These are phyloP conservation scores for Clarias laeviceps DNA, from an alignment of 2,797 vertebrate genomes.

Conservation along the genomic window DNA sequence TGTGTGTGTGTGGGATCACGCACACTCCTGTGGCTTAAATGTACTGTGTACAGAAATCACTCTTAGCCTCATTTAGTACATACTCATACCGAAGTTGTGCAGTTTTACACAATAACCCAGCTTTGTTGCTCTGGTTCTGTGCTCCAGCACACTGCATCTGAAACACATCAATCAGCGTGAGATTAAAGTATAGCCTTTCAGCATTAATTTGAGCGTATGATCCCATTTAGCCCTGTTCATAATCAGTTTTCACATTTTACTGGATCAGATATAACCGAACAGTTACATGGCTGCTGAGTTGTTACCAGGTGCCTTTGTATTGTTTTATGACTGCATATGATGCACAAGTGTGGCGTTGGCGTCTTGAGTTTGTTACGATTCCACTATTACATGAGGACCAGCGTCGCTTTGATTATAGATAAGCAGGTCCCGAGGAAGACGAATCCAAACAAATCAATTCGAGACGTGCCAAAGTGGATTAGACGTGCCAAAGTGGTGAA, in stretches of 20 bases:
- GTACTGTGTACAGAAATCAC: neutral
- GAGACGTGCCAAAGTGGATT: neutral
- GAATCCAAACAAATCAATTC: constrained; percentile 13
- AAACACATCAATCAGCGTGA: neutral
- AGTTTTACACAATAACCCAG: neutral
- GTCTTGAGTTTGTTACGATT: constrained; percentile 16
- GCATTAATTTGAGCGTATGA: neutral
- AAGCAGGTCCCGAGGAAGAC: neutral
- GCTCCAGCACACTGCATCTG: neutral
- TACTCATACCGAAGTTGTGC: neutral
- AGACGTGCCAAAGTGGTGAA: constrained; percentile 1
- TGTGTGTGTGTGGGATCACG: neutral
- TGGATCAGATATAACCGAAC: neutral
- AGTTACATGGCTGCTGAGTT: neutral
- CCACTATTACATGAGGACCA: neutral
- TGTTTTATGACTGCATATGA: neutral
- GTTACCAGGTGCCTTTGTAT: neutral
- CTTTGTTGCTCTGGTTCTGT: neutral
- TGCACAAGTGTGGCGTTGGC: neutral
- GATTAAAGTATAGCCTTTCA: neutral
- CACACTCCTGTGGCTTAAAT: neutral
- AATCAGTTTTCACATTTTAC: neutral
- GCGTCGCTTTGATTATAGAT: neutral
- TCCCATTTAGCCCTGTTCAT: neutral
- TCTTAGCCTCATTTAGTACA: neutral